phyloP scores from a whole-genome alignment of 2,888 invertebrate genomes.

The Agonopterix arenella region DNA sequence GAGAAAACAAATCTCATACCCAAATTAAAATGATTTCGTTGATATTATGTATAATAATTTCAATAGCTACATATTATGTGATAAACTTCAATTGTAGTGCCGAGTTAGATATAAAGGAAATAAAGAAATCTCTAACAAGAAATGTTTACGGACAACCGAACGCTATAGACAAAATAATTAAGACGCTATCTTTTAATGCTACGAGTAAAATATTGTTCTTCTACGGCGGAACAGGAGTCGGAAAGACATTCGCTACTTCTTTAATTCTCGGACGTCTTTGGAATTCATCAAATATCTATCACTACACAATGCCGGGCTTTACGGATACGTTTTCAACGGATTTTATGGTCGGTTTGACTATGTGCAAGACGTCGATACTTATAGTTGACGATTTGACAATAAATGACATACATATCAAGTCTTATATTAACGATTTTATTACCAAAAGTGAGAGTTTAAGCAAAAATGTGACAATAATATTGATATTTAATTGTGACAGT shows the following conservation, averaged over 20 bases:
- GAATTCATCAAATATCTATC: conserved; percentile 52
- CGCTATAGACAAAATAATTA: conserved; percentile 36
- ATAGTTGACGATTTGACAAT: conserved; percentile 53
- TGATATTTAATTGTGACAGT: conserved; percentile 55
- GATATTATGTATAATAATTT: conserved; percentile 25
- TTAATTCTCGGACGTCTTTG: conserved; percentile 40
- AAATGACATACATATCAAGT: conserved; percentile 31
- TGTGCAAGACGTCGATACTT: conserved; percentile 47
- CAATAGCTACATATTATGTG: conserved; percentile 30
- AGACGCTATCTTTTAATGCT: conserved; percentile 30
- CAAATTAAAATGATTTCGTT: conserved; percentile 16
- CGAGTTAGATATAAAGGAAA: conserved; percentile 25
- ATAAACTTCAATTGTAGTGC: conserved; percentile 40
- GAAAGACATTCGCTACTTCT: conserved; percentile 56
- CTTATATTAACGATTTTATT: conserved; percentile 34
- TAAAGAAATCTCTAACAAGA: conserved; percentile 28
- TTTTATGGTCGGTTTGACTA: conserved; percentile 44
- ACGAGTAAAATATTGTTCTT: conserved; percentile 48
- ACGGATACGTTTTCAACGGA: conserved; percentile 41
- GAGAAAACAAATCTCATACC: conserved; percentile 10
- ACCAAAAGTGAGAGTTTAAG: conserved; percentile 42
- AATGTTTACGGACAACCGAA: conserved; percentile 51
- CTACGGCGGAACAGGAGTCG: conserved; percentile 66
- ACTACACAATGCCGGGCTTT: conserved; percentile 61
- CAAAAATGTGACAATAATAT: conserved; percentile 46